Base-by-base conservation (phyloP, 2,797 vertebrate species). In the Propithecus perrieri region DNA sequence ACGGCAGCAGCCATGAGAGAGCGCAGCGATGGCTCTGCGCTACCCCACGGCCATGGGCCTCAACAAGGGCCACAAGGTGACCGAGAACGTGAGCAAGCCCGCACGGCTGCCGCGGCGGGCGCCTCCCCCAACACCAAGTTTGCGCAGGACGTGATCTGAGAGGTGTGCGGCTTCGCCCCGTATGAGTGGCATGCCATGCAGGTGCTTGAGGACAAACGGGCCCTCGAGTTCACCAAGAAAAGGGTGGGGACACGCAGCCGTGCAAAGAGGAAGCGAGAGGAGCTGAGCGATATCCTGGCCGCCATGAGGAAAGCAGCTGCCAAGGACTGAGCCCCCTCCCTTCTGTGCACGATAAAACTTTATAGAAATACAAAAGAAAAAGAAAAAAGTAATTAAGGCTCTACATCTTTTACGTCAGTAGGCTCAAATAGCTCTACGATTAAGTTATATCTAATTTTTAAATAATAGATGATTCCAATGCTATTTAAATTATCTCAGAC, bases 271-370 rank as follows among this genome's bases (percentile, higher is more conserved):
- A 99, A 99, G 99, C 98, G 99, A 14, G 99, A 99, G 72, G 99
- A 99, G 97, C 99, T 99, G 97, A 99, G 99, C 98, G 99, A 99
- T 0, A 99, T 99, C 48, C 98, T 99, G 98, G 99, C 99, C 12
- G 99, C 99, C 93, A 99, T 99, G 99, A 99, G 99, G 97, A 99
- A 99, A 97, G 99, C 99, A 50, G 99, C 99, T 48, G 99, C 99
- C 92, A 99, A 99, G 99, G 99, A 99, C 41, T 26, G 41, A 20
- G 43, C 24, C 57, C 8, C 4, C 28, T n/a, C 11, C 6, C 7
- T 14, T 65, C 61, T 65, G 57, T 67, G 69, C 22, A 65, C 5
- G 67, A 26, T 1, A 57, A 87, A 67, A 46, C 50, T n/a, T 69
- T 24, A 26, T 0, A 2, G 38, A 59, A 59, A 59, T 26, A 59